These are phyloP conservation scores for Laticauda laticaudata DNA, from an alignment of 2,113 vertebrate genomes.

Conservation along the genomic window DNA sequence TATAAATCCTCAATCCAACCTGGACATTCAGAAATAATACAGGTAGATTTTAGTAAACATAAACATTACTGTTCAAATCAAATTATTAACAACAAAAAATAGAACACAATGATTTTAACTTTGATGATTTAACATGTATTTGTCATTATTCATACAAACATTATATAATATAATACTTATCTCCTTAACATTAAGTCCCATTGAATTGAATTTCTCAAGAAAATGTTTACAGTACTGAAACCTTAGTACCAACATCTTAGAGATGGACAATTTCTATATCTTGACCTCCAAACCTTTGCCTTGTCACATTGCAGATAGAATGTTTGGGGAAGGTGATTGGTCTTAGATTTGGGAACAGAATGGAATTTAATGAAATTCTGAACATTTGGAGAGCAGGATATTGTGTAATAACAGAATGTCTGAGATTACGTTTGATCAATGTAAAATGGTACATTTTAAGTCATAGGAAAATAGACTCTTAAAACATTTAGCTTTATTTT, in stretches of 20 bases:
- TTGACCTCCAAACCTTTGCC: background rate
- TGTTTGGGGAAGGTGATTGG: background rate
- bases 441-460: background rate
- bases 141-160: background rate
- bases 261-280: background rate
- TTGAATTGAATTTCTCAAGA: too few relatives aligned
- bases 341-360: background rate
- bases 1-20: background rate
- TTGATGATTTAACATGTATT: background rate
- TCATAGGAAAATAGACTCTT: background rate
- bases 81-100: background rate
- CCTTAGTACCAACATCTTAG: background rate
- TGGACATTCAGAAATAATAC: background rate
- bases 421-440: background rate
- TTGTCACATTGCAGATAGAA: background rate
- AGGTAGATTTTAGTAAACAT: background rate
- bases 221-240: background rate
- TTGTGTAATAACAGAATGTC: background rate
- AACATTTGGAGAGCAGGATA: background rate
- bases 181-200: background rate
- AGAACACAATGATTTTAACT: background rate
- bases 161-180: background rate
- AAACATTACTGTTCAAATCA: background rate
- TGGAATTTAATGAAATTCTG: background rate
- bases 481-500: background rate